Evolutionary conservation across 2,888 invertebrate genomes (phyloP).

Genomic region (Plebejus anna): DNA sequence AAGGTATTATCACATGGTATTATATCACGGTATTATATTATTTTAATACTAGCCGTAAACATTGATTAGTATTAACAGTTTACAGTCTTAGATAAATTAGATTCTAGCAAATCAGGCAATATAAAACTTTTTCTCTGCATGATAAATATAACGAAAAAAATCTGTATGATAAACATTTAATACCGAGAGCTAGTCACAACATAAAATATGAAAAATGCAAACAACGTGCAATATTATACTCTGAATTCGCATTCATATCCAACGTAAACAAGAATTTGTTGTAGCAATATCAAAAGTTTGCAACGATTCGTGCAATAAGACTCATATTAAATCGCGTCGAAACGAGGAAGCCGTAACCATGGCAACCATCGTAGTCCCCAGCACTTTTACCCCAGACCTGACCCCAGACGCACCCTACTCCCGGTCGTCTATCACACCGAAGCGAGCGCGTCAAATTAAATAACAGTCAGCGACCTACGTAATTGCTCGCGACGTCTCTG

Average conservation of each 20-base stretch:
- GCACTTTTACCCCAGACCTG: slow-evolving; percentile 60
- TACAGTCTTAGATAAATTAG: background rate
- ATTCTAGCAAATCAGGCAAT: background rate
- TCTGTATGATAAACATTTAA: background rate
- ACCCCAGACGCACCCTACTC: slow-evolving; percentile 43
- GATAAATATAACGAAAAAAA: too few species aligned
- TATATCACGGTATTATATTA: background rate
- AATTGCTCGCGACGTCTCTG: slow-evolving; percentile 15
- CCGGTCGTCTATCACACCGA: slow-evolving; percentile 54
- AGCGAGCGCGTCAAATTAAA: slow-evolving; percentile 37
- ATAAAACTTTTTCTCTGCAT: too few species aligned
- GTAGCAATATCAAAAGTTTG: slow-evolving; percentile 17
- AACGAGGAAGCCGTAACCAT: slow-evolving; percentile 53
- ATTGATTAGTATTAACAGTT: too few species aligned
- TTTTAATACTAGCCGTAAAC: background rate
- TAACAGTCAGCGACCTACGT: slow-evolving; percentile 10
- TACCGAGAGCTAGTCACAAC: background rate
- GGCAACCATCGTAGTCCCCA: slow-evolving; percentile 69
- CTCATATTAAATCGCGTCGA: slow-evolving; percentile 55
- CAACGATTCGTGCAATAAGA: slow-evolving; percentile 29
- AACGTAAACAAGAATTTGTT: slow-evolving; percentile 5
- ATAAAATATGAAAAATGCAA: background rate
- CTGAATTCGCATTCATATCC: background rate
- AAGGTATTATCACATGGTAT: background rate
- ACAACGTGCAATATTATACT: background rate